These are phyloP conservation scores for Conops quadrifasciatus DNA, from an alignment of 2,888 invertebrate species.

Conservation along the genomic window DNA sequence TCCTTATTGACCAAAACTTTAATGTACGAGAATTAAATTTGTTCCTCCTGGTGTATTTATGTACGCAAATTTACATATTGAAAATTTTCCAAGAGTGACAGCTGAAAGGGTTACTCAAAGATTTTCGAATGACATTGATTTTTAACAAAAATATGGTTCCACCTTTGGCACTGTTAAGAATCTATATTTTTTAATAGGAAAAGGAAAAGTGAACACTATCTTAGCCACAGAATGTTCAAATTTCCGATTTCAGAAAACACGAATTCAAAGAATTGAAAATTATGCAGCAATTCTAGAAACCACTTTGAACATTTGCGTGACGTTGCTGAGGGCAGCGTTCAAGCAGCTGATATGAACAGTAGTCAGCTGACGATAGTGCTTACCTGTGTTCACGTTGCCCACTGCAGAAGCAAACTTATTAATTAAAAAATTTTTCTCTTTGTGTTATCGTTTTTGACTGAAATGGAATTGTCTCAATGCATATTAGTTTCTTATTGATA, in stretches of 20 bases:
- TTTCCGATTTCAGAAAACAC: background rate
- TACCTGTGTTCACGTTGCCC: conserved; percentile 5
- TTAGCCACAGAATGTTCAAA: background rate
- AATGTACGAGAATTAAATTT: background rate
- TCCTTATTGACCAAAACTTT: background rate
- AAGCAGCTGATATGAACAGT: background rate
- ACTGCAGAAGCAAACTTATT: too few relatives aligned
- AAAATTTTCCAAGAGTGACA: background rate
- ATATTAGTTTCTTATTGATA: too few relatives aligned
- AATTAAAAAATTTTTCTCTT: too few relatives aligned
- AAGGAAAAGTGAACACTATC: too few relatives aligned
- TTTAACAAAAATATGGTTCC: too few relatives aligned
- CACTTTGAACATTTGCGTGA: conserved; percentile 12
- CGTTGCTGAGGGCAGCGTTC: conserved; percentile 22
- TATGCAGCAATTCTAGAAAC: background rate
- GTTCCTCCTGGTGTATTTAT: background rate
- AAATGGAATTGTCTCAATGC: too few relatives aligned
- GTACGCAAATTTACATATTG: background rate
- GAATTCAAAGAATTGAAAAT: background rate
- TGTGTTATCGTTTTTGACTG: too few relatives aligned
- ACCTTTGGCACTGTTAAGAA: too few relatives aligned
- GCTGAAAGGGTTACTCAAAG: too few relatives aligned
- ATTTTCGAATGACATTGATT: too few relatives aligned
- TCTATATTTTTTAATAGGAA: too few relatives aligned
- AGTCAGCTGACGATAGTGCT: conserved; percentile 18